Percentiles rank a stretch among this genome's conserved stretches.
Evolutionary conservation across 2,113 vertebrate species (phyloP).

Genomic region (Etheostoma cragini): DNA sequence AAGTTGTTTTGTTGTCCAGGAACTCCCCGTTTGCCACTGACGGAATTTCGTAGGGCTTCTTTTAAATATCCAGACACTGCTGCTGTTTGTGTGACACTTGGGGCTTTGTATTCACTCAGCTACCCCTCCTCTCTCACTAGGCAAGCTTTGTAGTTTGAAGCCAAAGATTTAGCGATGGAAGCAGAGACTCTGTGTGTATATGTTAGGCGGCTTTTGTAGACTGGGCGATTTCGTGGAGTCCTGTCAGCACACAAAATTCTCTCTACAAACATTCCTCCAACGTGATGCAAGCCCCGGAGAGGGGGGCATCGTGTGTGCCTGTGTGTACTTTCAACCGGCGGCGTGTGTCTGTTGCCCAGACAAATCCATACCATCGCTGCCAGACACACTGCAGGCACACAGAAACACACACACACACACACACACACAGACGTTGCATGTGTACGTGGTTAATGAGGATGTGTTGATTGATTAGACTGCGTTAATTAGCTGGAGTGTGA

Average conservation of each 20-base stretch:
- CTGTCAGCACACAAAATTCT: slow-evolving; percentile 67
- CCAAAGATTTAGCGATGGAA: slow-evolving; percentile 60
- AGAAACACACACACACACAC: slow-evolving; percentile 13
- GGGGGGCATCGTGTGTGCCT: slow-evolving; percentile 18
- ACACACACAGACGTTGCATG: slow-evolving; percentile 20
- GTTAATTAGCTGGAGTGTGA: slow-evolving; percentile 77
- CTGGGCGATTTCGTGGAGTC: slow-evolving; percentile 48
- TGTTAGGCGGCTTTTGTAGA: slow-evolving; percentile 32
- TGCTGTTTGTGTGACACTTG: slow-evolving; percentile 63
- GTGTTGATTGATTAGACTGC: slow-evolving; percentile 81
- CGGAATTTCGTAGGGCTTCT: slow-evolving; percentile 40
- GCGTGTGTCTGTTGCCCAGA: slow-evolving; percentile 34
- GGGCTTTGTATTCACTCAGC: slow-evolving; percentile 56
- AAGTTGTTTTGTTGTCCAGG: slow-evolving; percentile 47
- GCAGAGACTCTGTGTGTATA: slow-evolving; percentile 42
- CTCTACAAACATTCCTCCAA: slow-evolving; percentile 73
- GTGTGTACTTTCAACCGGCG: slow-evolving; percentile 20
- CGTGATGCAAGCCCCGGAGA: slow-evolving; percentile 54
- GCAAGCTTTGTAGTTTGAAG: slow-evolving; percentile 57
- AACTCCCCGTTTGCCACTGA: slow-evolving; percentile 43
- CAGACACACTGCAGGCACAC: slow-evolving; percentile 40
- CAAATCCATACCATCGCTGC: slow-evolving; percentile 53
- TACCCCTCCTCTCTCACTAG: slow-evolving; percentile 26
- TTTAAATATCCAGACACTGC: slow-evolving; percentile 61
- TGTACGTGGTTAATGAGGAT: slow-evolving; percentile 69